A percentile compares a stretch with the other conserved stretches of the same genome.
Conservation (phyloP, 2,113 vertebrate species). For the Rutilus rutilus region DNA sequence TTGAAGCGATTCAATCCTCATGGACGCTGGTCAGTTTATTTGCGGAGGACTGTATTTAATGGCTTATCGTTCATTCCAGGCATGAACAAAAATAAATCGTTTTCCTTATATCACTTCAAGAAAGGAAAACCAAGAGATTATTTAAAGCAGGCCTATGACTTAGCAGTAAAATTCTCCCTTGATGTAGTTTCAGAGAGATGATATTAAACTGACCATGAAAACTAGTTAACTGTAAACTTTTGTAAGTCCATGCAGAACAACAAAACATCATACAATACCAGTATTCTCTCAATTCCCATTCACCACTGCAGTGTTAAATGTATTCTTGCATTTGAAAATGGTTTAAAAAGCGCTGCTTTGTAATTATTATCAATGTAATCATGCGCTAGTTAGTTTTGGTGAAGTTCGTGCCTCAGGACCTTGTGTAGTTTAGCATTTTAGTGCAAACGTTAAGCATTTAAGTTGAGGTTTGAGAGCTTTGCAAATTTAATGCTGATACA, state of each 20-base stretch:
- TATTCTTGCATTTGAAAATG: neutral
- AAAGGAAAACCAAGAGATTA: conserved; percentile 60
- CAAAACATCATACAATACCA: neutral
- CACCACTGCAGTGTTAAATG: neutral
- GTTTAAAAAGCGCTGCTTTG: neutral
- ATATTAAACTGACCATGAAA: conserved; percentile 43
- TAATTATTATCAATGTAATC: neutral
- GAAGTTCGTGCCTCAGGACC: neutral
- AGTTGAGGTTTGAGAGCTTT: neutral
- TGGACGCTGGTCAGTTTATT: conserved; percentile 34
- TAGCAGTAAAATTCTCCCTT: conserved; percentile 55
- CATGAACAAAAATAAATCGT: conserved; percentile 51
- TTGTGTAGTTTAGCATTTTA: neutral
- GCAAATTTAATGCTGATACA: neutral
- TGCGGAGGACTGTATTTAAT: conserved; percentile 42
- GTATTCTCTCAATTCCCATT: neutral
- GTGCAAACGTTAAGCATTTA: neutral
- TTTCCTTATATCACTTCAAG: conserved; percentile 51
- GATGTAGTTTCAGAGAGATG: conserved; percentile 41
- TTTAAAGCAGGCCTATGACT: conserved; percentile 8
- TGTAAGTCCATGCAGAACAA: conserved; percentile 35
- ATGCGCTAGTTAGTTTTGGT: neutral
- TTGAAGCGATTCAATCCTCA: conserved; percentile 60
- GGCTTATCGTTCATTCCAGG: conserved; percentile 62
- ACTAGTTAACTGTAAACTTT: conserved; percentile 40